These are phyloP conservation scores for Diachasma alloeum DNA, from an alignment of 1,140 invertebrate species.

Conservation along the genomic window DNA sequence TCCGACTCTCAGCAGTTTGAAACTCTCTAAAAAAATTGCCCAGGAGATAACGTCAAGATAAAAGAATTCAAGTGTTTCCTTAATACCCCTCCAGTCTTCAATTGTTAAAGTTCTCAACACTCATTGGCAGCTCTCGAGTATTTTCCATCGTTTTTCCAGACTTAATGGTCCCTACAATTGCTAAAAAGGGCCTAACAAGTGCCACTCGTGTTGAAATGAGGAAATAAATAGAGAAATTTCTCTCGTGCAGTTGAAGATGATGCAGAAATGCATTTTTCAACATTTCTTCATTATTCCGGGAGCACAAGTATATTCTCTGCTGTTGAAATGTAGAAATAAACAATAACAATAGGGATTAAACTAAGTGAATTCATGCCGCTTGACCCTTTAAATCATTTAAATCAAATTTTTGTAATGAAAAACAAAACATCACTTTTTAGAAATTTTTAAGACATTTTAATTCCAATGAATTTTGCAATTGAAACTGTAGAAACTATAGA, in stretches of 20 bases:
- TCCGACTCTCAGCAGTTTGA: background rate
- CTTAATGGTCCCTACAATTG: background rate
- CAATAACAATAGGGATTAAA: too few species aligned
- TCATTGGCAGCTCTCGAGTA: conserved; percentile 2
- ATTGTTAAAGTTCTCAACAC: background rate
- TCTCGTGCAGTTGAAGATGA: background rate
- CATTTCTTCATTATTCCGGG: background rate
- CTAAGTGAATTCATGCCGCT: too few species aligned
- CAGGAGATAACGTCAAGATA: background rate
- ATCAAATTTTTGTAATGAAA: too few species aligned
- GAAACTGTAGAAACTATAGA: too few species aligned
- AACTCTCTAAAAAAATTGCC: background rate
- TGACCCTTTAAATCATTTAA: too few species aligned
- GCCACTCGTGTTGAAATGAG: background rate
- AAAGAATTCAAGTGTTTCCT: background rate
- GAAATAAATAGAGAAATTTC: background rate
- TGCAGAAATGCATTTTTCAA: background rate
- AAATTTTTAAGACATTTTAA: too few species aligned
- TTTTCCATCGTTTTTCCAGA: background rate
- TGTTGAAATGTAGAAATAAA: too few species aligned
- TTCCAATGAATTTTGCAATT: too few species aligned
- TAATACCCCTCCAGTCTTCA: background rate
- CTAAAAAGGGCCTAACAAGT: background rate
- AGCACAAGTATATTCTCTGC: too few species aligned
- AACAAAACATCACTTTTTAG: too few species aligned